Base-by-base conservation (phyloP, 1,140 invertebrate genomes). In the Pogonomyrmex californicus region DNA sequence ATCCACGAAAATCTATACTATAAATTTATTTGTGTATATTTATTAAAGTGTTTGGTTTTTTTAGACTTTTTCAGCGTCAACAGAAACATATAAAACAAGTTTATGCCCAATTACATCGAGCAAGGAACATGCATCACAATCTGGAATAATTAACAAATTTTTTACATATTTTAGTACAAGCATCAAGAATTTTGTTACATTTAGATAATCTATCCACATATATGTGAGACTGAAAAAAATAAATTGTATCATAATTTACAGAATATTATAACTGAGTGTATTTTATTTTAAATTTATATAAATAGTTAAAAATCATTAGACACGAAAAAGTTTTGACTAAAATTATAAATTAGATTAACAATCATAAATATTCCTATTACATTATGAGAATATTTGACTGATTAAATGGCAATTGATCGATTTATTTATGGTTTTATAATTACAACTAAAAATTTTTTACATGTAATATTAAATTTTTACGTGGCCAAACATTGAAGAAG, bases 121-220 rank as follows among this genome's bases (percentile, higher is more conserved):
- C 38, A n/a, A 87, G 36, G 44, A 86, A 68, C 47, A 89, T 4
- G 2, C 9, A 30, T 44, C 83, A 14, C 71, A 73, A 4, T 87
- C 91, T 6, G 86, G 83, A 85, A 66, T 51, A 6, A 62, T 93
- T 3, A 66, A 81, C 54, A 76, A 79, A 60, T 90, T 92, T 41
- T 90, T 93, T 66, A 60, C 75, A 12, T 78, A 33, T 12, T 51
- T 93, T 36, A 62, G 91, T 56, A 87, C 88, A 30, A 88, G 88
- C 0, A 62, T 93, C 58, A 87, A 65, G 76, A 70, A 88, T 66
- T 33, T 93, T 41, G 91, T 93, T 38, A 85, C 30, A 38, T 90
- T 90, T 47, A 78, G 73, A 66, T 91, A 78, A 65, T 44, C 38
- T 12, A 17, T 6, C 0, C 12, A 44, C 4, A 63, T 36, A 10